Base-by-base conservation (phyloP, 35 echinoderm and acorn worm species). In the Patiria miniata region DNA sequence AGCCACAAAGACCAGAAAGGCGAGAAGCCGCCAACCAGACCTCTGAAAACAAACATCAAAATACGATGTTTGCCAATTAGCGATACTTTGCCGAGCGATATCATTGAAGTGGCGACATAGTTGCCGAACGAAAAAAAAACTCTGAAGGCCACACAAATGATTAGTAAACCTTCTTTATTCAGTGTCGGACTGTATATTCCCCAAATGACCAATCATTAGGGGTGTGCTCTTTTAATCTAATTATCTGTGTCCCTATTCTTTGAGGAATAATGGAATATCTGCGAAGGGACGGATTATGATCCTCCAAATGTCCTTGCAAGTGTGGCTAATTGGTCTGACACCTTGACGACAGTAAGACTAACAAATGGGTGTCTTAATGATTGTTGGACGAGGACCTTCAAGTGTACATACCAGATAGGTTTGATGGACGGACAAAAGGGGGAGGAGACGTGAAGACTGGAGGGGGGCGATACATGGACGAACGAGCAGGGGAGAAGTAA, bases 161-260 rank as follows among this genome's bases (percentile, higher is more conserved):
- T 47, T 47, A 47, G 42, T 12, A 47, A 47, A 47, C 65, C 26
- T 18, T 26, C 65, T 34, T 60, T 73, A 32, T 73, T 23, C 23
- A 73, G 14, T 36, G 7, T 73, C 15, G 10, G 19, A 26, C 26
- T 73, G 65, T 73, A 73, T 73, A 30, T 73, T 73, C n/a, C 29
- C 21, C 23, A 73, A 73, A 73, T 73, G 65, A 73, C 65, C 65
- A 73, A 73, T 73, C 65, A 73, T 73, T 73, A 73, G 29, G 21
- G 34, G 65, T 32, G 26, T 26, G 65, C 23, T 14, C 26, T 73
- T 23, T 22, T 73, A 73, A 73, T 73, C 65, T 73, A 73, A 73
- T 73, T 73, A 73, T 32, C 29, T 10, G 19, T 73, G 65, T 36
- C 65, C 65, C 26, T n/a, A 73, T 73, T 73, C 65, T 73, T 73